Percentiles rank a stretch among this genome's conserved stretches.
phyloP scores from a whole-genome alignment of 2,797 vertebrate species.

The Denticeps clupeoides region DNA sequence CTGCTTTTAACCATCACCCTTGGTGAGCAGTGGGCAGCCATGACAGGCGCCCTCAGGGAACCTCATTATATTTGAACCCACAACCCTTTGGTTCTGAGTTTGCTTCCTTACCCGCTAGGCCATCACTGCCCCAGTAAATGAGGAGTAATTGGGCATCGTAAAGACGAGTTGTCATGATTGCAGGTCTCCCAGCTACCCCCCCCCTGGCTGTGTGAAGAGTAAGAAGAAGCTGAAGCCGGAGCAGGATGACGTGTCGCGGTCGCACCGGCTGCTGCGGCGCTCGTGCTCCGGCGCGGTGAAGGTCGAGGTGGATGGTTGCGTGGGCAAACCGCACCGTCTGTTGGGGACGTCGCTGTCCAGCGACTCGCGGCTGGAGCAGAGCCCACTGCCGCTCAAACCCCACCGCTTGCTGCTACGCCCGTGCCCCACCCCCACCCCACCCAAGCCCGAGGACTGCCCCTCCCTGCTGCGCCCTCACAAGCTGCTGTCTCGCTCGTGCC shows the following conservation, averaged over 20 bases:
- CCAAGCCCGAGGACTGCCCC: conserved; percentile 65
- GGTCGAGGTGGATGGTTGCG: conserved; percentile 61
- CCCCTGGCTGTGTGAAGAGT: conserved; percentile 76
- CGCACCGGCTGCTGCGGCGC: conserved; percentile 70
- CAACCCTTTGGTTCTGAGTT: too few species aligned
- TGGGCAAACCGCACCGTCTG: conserved; percentile 64
- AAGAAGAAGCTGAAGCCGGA: conserved; percentile 78
- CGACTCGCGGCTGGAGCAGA: conserved; percentile 65
- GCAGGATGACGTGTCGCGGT: conserved; percentile 74
- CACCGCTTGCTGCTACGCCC: conserved; percentile 70
- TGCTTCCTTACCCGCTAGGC: too few species aligned
- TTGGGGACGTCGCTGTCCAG: conserved; percentile 69
- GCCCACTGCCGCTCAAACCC: conserved; percentile 55
- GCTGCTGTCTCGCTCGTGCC: conserved; percentile 64
- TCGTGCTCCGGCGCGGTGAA: conserved; percentile 72
- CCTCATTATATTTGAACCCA: too few species aligned
- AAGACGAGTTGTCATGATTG: too few species aligned
- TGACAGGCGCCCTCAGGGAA: too few species aligned
- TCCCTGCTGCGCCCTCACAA: conserved; percentile 59
- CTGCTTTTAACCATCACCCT: too few species aligned
- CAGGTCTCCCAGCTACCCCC: conserved; percentile 84
- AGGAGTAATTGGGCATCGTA: too few species aligned
- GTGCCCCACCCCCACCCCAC: conserved; percentile 42
- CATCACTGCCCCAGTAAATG: too few species aligned
- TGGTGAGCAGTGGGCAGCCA: too few species aligned